Evolutionary conservation across 1,140 invertebrate genomes (phyloP), one percentile per base, ranked within the genome.

Genomic region (Drosophila leontia): DNA sequence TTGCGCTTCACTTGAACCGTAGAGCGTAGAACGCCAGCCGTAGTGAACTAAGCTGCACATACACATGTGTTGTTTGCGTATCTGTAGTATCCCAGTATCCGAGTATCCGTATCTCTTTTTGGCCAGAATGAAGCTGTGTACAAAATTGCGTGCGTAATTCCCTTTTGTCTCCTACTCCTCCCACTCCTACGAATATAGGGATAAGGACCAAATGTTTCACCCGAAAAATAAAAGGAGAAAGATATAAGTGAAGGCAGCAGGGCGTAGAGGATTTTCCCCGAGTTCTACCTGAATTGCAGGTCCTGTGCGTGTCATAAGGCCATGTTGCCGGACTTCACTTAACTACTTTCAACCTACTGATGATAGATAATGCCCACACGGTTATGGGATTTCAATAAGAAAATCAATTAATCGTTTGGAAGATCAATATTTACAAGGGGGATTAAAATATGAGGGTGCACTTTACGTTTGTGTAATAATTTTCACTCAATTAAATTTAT

Each of bases 1-100:
- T 90, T 88, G 82, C 81, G 85, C 85, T 88, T 85, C 81, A 90
- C 85, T 88, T 88, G 78, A 90, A 88, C 69, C 78, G 67, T 80
- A 82, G 76, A 80, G 80, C 72, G 68, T 80, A 82, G 71, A 80
- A 80, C 68, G 64, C 81, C 87, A 55, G 80, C 80, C 88, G 68
- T 70, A 87, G 80, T 78, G 77, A 84, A 88, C 84, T 90, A 88
- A 88, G 80, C 60, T 32, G 53, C 72, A 19, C 58, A 65, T 37
- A 59, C 58, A 53, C 37, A 53, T 74, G 53, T 62, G 50, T 64
- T 65, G 47, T 70, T 42, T 72, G 72, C 44, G 61, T 53, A 44
- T 76, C 57, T 58, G 34, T 55, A 47, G 55, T 37, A 42, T 56
- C 29, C 57, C 70, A 23, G 44, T 23, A 42, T 56, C 29, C 57